phyloP scores from a whole-genome alignment of 2,113 vertebrate species.

The Serilophus lunatus region DNA sequence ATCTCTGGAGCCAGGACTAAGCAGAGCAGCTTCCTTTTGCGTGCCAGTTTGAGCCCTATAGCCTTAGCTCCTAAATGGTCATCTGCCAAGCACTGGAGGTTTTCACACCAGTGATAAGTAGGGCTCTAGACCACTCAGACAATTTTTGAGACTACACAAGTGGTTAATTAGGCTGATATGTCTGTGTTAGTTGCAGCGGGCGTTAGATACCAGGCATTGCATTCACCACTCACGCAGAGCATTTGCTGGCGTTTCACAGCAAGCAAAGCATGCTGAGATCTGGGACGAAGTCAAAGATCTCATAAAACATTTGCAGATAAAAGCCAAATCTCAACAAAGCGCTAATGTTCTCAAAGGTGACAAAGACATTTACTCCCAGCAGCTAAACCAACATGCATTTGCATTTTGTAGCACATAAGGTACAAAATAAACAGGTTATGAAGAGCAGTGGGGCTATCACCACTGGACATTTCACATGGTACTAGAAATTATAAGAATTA shows the following conservation, averaged over 20 bases:
- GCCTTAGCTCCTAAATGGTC: neutral
- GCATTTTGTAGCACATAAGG: neutral
- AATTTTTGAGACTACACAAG: neutral
- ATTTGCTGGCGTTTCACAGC: neutral
- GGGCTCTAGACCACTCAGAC: neutral
- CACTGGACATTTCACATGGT: neutral
- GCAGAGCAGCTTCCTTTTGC: neutral
- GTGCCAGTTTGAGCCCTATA: neutral
- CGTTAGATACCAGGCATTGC: neutral
- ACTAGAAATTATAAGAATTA: neutral
- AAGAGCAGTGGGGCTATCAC: neutral
- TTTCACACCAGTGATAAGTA: neutral
- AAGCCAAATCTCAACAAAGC: neutral
- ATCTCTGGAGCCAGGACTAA: too few species aligned
- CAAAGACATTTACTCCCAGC: neutral
- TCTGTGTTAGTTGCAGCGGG: neutral
- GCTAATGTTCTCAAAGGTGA: neutral
- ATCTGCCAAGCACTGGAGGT: neutral
- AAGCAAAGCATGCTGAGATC: neutral
- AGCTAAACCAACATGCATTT: neutral
- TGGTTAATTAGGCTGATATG: neutral
- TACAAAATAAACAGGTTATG: neutral
- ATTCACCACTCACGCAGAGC: neutral
- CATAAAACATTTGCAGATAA: neutral
- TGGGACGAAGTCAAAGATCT: conserved; percentile 3